Evolutionary conservation across 2,113 vertebrate genomes (phyloP), one percentile per base, ranked within the genome.

Genomic region (Zapornia atra): DNA sequence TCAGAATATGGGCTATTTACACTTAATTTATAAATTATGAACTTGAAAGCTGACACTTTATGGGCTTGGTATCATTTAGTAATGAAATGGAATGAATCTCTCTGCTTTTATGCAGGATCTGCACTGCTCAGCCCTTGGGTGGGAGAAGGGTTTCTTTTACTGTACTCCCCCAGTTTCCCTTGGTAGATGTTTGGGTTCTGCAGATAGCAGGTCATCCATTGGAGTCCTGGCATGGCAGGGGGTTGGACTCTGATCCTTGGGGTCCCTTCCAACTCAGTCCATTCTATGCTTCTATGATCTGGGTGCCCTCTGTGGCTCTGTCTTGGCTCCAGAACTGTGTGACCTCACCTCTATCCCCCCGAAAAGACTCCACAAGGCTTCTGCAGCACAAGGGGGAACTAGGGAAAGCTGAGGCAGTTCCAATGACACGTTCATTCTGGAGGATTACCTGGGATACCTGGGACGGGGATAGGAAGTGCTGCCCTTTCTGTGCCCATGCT

Each of bases 11-110:
- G 46, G 42, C 68, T 88, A 70, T 94, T 94, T 95, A 94, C 44
- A 59, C 54, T 75, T 86, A 82, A 96, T 92, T 94, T 91, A 87
- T 94, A 85, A 93, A 85, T 94, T 68, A 94, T 94, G 36, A 77
- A 63, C 59, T 70, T 88, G 82, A 82, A 96, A 94, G 59, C 50
- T 93, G 94, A 92, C 13, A 44, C 75, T 91, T 96, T 24, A 69
- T 63, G 40, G 40, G 44, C 54, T 87, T 72, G 12, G 25, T 91
- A 76, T 91, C 40, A 54, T 95, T 93, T 96, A 22, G 72, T 87
- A 76, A 91, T 91, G 83, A 94, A 91, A 88, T 72, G 7, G 54
- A 82, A 90, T 51, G 9, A 70, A 82, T 76, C 38, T 81, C 38
- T 61, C 34, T 94, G 57, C 26, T 87, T 70, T 83, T 68, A 25